These are phyloP conservation scores for Setophaga coronata DNA, from an alignment of 2,113 vertebrate genomes.

Conservation along the genomic window DNA sequence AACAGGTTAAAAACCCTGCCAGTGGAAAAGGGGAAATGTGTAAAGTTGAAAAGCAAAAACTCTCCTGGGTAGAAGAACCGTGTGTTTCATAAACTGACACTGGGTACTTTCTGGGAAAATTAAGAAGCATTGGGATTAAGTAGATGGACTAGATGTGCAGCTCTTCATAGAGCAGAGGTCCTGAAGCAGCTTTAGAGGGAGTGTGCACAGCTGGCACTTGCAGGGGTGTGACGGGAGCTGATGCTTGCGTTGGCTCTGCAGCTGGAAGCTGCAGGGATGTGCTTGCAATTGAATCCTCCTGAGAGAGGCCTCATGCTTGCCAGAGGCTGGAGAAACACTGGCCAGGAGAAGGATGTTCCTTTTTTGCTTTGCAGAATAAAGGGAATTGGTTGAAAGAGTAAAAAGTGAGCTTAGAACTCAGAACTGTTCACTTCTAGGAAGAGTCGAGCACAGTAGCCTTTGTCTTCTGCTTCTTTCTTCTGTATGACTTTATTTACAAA, in stretches of 20 bases:
- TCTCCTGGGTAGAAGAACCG: fast-evolving
- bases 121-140: background rate
- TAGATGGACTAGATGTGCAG: background rate
- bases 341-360: background rate
- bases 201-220: background rate
- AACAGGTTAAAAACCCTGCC: background rate
- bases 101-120: background rate
- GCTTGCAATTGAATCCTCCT: background rate
- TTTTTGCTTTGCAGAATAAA: background rate
- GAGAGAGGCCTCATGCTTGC: fast-evolving
- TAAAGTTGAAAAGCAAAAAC: background rate
- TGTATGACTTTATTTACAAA: background rate
- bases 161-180: background rate
- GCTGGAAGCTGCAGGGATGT: background rate
- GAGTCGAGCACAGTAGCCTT: background rate
- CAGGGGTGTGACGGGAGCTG: fast-evolving
- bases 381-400: background rate
- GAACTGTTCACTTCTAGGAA: background rate
- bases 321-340: background rate
- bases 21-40: fast-evolving
- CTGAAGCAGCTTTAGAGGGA: background rate
- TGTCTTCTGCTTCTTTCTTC: background rate
- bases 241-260: background rate
- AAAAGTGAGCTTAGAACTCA: background rate
- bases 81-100: background rate